Evolutionary conservation across 2,113 vertebrate species (phyloP).

Genomic region (Lepisosteus osseus): DNA sequence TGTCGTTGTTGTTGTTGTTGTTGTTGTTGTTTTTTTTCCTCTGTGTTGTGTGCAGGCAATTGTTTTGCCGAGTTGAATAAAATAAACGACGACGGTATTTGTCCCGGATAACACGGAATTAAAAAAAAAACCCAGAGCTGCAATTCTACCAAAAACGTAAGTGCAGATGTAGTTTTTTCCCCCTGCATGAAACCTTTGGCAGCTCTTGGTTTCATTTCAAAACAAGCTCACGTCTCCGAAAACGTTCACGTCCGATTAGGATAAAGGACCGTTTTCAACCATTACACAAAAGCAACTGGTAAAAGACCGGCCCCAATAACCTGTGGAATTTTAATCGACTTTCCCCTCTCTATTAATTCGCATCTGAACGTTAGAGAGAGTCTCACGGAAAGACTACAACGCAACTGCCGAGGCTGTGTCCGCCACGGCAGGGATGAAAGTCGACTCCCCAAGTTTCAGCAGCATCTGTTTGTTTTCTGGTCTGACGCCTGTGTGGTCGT

Average conservation of each 20-base stretch:
- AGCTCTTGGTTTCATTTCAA: neutral
- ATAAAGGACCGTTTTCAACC: conserved; percentile 4
- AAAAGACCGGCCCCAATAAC: neutral
- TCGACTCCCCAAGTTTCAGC: conserved; percentile 7
- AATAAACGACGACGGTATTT: too few species aligned
- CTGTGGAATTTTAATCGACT: neutral
- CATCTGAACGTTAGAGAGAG: neutral
- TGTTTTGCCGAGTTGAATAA: too few species aligned
- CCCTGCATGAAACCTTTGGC: too few species aligned
- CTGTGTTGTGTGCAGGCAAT: too few species aligned
- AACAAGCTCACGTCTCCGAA: neutral
- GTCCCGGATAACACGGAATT: too few species aligned
- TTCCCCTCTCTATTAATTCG: neutral
- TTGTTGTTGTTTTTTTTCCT: too few species aligned
- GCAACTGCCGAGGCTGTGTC: neutral
- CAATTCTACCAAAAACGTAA: too few species aligned
- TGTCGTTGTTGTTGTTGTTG: too few species aligned
- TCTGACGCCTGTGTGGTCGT: neutral
- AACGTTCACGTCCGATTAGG: neutral
- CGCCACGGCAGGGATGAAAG: neutral
- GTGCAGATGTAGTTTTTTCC: too few species aligned
- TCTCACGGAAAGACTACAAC: neutral
- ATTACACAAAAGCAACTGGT: neutral
- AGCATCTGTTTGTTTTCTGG: neutral
- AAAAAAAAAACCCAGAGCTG: too few species aligned